A percentile compares a stretch with the other conserved stretches of the same genome.
Conservation (phyloP, 2,797 vertebrate genomes). For the Salmo trutta region DNA sequence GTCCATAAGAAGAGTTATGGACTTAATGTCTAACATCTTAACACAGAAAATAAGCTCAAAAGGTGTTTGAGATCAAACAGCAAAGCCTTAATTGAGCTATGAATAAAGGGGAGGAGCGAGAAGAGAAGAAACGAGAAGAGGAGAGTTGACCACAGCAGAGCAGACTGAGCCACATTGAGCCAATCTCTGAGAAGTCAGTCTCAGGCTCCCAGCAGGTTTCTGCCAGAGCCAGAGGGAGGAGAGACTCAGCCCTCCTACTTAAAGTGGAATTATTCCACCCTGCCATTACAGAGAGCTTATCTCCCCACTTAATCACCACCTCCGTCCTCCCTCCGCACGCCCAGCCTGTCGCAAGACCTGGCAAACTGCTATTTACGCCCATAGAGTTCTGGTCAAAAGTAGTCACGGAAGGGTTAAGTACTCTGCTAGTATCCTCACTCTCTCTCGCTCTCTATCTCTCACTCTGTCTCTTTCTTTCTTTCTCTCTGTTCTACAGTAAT, state of each 20-base stretch:
- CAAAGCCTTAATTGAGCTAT: background rate
- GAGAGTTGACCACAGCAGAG: slow-evolving; percentile 15
- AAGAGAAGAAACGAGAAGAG: background rate
- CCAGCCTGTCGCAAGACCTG: slow-evolving; percentile 63
- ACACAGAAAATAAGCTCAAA: too few species aligned
- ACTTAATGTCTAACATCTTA: too few species aligned
- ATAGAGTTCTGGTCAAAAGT: too few species aligned
- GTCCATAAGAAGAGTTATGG: too few species aligned
- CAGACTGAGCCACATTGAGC: slow-evolving; percentile 20
- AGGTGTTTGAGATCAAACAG: slow-evolving; percentile 24
- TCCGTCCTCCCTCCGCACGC: slow-evolving; percentile 78
- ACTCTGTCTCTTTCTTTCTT: too few species aligned
- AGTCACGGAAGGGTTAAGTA: too few species aligned
- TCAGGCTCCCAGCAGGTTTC: too few species aligned
- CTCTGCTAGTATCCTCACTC: too few species aligned
- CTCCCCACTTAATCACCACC: slow-evolving; percentile 88
- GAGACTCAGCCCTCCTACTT: slow-evolving; percentile 74
- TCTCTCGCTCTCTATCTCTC: too few species aligned
- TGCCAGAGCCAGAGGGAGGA: slow-evolving; percentile 49
- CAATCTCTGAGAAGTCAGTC: slow-evolving; percentile 3
- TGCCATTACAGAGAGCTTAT: slow-evolving; percentile 90
- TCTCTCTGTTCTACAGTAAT: too few species aligned
- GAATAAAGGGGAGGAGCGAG: slow-evolving; percentile 10
- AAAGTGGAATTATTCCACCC: slow-evolving; percentile 88
- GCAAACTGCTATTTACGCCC: slow-evolving; percentile 84